Percentiles rank a stretch among this genome's conserved stretches.
Conservation (phyloP, 1,140 invertebrate genomes). For the Caerostris extrusa region DNA sequence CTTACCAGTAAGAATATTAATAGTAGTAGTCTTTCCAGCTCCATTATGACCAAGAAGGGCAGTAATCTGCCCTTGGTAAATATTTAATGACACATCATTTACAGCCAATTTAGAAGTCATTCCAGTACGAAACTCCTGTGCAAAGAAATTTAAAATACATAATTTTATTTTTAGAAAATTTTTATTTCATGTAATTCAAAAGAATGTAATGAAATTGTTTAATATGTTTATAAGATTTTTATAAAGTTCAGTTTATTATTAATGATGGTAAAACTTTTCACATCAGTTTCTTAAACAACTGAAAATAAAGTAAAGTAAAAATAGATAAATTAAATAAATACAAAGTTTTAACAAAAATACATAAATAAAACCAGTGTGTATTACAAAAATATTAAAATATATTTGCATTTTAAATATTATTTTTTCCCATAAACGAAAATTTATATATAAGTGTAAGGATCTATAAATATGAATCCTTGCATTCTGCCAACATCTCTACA, state of each 20-base stretch:
- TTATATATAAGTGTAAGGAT: too few species aligned
- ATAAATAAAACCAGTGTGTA: too few species aligned
- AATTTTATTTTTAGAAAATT: too few species aligned
- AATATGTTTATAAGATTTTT: not conserved
- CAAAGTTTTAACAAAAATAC: too few species aligned
- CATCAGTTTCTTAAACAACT: not conserved
- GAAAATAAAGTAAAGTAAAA: not conserved
- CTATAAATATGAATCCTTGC: not conserved
- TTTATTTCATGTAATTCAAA: too few species aligned
- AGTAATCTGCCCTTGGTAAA: constrained; percentile 92
- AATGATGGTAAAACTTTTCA: not conserved
- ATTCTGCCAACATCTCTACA: not conserved
- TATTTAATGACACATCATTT: constrained; percentile 86
- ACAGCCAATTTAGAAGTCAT: constrained; percentile 85
- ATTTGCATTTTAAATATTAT: too few species aligned
- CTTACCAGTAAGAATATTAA: constrained; percentile 90
- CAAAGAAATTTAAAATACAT: not conserved
- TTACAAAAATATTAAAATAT: too few species aligned
- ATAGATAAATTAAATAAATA: too few species aligned
- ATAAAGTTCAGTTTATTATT: not conserved
- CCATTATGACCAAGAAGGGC: constrained; percentile 94
- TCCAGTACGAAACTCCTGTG: constrained; percentile 54
- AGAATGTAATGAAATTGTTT: not conserved
- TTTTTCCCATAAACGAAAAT: too few species aligned
- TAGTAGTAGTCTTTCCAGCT: constrained; percentile 89